Evolutionary conservation across 2,888 invertebrate genomes (phyloP), one percentile per base, ranked within the genome.

Genomic region (Platycheirus albimanus): DNA sequence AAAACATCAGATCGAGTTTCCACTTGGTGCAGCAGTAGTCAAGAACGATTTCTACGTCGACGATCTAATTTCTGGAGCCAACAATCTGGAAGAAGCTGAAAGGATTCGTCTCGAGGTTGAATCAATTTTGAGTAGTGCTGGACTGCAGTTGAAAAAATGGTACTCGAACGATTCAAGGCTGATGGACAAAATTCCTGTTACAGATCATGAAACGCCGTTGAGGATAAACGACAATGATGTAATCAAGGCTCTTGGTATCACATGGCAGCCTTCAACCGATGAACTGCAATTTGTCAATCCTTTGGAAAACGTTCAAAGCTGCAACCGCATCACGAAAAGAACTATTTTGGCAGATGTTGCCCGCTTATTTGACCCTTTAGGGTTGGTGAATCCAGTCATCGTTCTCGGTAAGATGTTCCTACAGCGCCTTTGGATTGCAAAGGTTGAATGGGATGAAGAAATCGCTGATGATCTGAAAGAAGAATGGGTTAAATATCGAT

Each of bases 11-110:
- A 1, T 11, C 0, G 69, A 72, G 13, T 86, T 43, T 64, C 86
- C 86, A 2, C 13, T 79, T 10, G 87, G 84, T n/a, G 20, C 79
- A 20, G 41, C 51, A 51, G 63, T 43, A n/a, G 41, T 86, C 17
- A 47, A 52, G 4, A 49, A 52, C 1, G 77, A 86, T 66, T 85
- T 86, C 64, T 87, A 86, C 45, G 85, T 86, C 8, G 86, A 85
- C 20, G 85, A 86, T 77, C 49, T 85, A 11, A 67, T 56, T 76
- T 58, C 67, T 69, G 20, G 69, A 61, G 11, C 70, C 54, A 30
- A 69, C 52, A 19, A 43, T 63, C 3, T 61, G 51, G 49, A 49
- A 51, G 33, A 19, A 33, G 69, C n/a, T 63, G 61, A 61, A 43
- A 54, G 17, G 36, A 77, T 20, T 69, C 69, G 43, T 45, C 19